Base-by-base conservation (phyloP, 1,140 invertebrate genomes). In the Calliopsis andreniformis region DNA sequence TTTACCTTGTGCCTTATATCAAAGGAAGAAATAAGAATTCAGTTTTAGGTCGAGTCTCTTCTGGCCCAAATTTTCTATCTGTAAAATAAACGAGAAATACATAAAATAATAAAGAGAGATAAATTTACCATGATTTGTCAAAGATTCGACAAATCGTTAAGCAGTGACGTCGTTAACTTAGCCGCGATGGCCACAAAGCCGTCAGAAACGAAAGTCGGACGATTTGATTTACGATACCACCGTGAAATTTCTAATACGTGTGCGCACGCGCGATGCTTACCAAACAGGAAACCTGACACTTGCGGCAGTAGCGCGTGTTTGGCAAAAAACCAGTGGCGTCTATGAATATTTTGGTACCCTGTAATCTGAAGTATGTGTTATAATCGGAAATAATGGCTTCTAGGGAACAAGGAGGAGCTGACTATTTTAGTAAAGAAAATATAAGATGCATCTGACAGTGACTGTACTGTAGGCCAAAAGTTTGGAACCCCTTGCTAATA, bases 201-300 rank as follows among this genome's bases (percentile, higher is more conserved):
- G 51, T 64, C 69, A 49, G 32, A 47, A 62, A 71, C 71, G 80
- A 83, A 83, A 84, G 67, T 82, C 49, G 76, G 55, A 79, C 80
- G 76, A 66, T 79, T 78, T 73, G 82, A 56, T 76, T 70, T 73
- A 58, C 75, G 77, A 55, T 49, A 45, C 66, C 53, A 63, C 51
- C 51, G 77, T 76, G 80, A 79, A 79, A 83, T 84, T 83, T 84
- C 80, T 79, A 83, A 79, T 83, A 76, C 70, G 61, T 66, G 32
- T 59, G 32, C 7, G 35, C 58, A 69, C 78, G 80, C 76, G 56
- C 43, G 7, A 23, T 23, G 80, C 58, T 45, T 76, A 43, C 28
- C 43, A 43, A 79, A 58, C 42, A 10, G n/a, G 32, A 70, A 42
- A 42, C 39, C 62, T 18, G 58, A 67, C 69, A 72, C 79, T 78